A percentile compares a stretch with the other conserved stretches of the same genome.
Evolutionary conservation across 2,113 vertebrate species (phyloP).

Genomic region (Gallinago jamesoni): DNA sequence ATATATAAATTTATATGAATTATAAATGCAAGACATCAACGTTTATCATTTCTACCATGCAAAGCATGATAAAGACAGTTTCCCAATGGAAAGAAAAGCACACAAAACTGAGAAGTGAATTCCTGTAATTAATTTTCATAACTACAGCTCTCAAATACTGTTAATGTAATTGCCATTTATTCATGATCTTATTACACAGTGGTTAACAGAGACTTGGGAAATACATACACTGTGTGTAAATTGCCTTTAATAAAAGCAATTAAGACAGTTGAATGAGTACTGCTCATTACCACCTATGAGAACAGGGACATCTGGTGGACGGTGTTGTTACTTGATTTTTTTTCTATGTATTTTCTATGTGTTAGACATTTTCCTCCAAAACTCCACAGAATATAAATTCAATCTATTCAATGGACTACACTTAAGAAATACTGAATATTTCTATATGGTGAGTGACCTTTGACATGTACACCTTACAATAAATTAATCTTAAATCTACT

Average conservation of each 20-base stretch:
- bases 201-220: background rate
- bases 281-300: conserved; percentile 36
- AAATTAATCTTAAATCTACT: background rate
- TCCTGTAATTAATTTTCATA: background rate
- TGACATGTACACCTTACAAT: background rate
- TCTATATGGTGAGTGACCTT: background rate
- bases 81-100: background rate
- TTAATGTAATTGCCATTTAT: conserved; percentile 1
- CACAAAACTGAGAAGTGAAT: background rate
- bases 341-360: background rate
- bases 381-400: background rate
- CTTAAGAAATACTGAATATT: background rate
- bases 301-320: conserved; percentile 77
- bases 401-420: background rate
- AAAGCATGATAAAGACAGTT: background rate
- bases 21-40: background rate
- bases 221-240: background rate
- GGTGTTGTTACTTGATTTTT: background rate
- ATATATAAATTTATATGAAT: background rate
- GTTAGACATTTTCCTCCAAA: background rate
- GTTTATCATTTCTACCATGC: background rate
- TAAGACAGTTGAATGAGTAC: background rate
- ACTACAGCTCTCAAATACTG: background rate
- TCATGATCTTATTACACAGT: background rate
- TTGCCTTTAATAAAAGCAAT: conserved; percentile 1